Evolutionary conservation across 2,888 invertebrate genomes (phyloP).

Genomic region (Harpalus rufipes): DNA sequence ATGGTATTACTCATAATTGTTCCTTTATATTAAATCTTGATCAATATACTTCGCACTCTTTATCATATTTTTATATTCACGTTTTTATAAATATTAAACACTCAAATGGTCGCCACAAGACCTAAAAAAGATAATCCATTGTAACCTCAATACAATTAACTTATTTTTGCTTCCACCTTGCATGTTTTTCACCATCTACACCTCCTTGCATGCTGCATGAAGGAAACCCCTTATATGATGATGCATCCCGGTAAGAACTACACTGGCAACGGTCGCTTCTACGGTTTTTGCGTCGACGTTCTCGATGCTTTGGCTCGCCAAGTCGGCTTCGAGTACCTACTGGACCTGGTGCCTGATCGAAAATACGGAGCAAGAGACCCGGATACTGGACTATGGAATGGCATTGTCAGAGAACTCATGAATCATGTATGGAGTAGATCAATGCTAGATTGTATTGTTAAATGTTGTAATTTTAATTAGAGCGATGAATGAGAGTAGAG

Average conservation of each 20-base stretch:
- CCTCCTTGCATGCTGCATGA: conserved; percentile 69
- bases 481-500: too few species aligned
- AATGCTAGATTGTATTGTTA: too few species aligned
- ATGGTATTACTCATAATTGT: too few species aligned
- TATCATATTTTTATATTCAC: too few species aligned
- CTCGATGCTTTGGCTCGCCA: conserved; percentile 83
- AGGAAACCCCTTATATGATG: conserved; percentile 88
- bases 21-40: too few species aligned
- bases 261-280: conserved; percentile 87
- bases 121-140: too few species aligned
- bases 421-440: conserved; percentile 80
- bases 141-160: too few species aligned
- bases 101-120: too few species aligned
- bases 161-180: neutral
- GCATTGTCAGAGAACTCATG: conserved; percentile 85
- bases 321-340: conserved; percentile 85
- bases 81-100: too few species aligned
- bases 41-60: too few species aligned
- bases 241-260: conserved; percentile 84
- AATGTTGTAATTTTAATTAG: too few species aligned
- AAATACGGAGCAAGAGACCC: conserved; percentile 83
- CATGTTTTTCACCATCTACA: neutral
- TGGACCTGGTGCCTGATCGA: conserved; percentile 85
- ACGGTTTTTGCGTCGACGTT: conserved; percentile 89
- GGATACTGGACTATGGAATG: conserved; percentile 83